Base-by-base conservation (phyloP, 1,140 invertebrate species). In the Sarcophaga bullata region DNA sequence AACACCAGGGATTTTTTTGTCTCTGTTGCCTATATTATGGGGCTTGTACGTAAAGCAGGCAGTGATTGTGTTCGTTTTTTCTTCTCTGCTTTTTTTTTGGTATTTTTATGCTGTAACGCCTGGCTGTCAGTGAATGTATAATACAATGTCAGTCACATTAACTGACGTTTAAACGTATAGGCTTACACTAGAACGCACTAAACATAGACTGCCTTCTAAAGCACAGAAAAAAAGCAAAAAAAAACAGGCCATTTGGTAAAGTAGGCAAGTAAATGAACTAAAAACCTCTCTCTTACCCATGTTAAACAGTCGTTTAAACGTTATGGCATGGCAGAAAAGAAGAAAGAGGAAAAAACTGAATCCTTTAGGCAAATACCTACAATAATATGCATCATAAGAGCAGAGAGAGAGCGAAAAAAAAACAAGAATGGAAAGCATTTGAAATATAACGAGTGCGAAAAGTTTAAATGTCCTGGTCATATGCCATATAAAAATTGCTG, bases 71-170 rank as follows among this genome's bases (percentile, higher is more conserved):
- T 8, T 68, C n/a, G 62, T 68, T 19, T 25, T 68, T 19, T 19
- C 19, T 19, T 7, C 11, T 19, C n/a, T 68, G n/a, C 2, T 68
- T 8, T 68, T 68, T 68, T 78, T 78, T 78, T 50, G 49, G 48
- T 50, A 78, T 78, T 78, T 78, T 78, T 78, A 78, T 78, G 75
- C 75, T 50, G 75, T 78, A 78, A 78, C 75, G 75, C 75, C 75
- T 78, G 75, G 8, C 48, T 78, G 75, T 78, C 75, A 78, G 48
- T 78, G 25, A 78, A 78, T 78, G 75, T 78, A 50, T 17, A 78
- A 50, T 50, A 50, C 75, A 50, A 52, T 78, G 75, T 78, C 75
- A 78, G 75, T 78, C 75, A 78, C n/a, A 48, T 48, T 15, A n/a
- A 8, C 47, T 17, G 15, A 17, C 47, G 19, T n/a, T 15, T 15